Base-by-base conservation (phyloP, 2,888 invertebrate species). In the Oxystoma pomonae region DNA sequence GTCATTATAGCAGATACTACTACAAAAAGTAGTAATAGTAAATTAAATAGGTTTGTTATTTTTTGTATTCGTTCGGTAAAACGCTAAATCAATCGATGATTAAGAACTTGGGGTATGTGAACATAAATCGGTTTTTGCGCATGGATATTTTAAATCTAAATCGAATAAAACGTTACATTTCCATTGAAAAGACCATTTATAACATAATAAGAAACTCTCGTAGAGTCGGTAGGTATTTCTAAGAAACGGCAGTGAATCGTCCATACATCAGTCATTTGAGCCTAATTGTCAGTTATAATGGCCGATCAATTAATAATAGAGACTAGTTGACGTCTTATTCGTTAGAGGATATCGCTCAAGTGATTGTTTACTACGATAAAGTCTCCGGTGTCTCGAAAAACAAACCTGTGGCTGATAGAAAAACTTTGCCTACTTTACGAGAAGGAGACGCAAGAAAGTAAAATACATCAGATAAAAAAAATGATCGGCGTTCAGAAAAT, bases 241-340 rank as follows among this genome's bases (percentile, higher is more conserved):
- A 20, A 53, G 63, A 67, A 63, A 61, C 67, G 57, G 65, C 35
- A 58, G 35, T 1, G 58, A 58, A 58, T 49, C 50, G 53, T 22
- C 58, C 50, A 63, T 58, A 67, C 68, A 72, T 72, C 70, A 69
- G 57, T 73, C 71, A 70, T 70, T 71, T 66, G 62, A 61, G 62
- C 68, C 63, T 72, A 73, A 74, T 73, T 73, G 73, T 75, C 73
- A 70, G 69, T 71, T 69, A 66, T 67, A 71, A 70, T 68, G 64
- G 66, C 64, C 66, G 66, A 69, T 68, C 71, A 72, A 73, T 74
- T 73, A 74, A 73, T 72, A 72, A 72, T 65, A 67, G 68, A 65
- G 53, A 67, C 57, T 68, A 69, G 68, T 69, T 70, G 71, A 72
- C 71, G 67, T 70, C 73, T 72, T 67, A 70, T 67, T 71, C 67